Evolutionary conservation across 92 coral and sea anemone species (phyloP).

Genomic region (Epizoanthus stellaris): DNA sequence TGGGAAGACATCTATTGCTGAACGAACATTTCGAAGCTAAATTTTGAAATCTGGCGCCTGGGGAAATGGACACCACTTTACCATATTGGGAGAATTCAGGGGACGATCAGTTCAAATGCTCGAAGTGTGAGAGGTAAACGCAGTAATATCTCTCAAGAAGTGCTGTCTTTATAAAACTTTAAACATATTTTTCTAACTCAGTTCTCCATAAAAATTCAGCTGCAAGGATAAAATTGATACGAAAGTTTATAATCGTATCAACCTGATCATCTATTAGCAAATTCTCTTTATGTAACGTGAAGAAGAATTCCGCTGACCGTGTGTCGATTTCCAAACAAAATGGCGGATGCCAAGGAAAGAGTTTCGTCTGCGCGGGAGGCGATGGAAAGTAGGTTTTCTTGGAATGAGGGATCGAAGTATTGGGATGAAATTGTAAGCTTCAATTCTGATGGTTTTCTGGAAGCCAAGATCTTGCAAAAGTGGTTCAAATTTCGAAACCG

Average conservation of each 20-base stretch:
- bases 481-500: too few relatives aligned
- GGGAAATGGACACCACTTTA: constrained; percentile 48
- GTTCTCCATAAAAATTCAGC: neutral
- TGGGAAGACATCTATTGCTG: neutral
- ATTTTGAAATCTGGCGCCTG: constrained; percentile 84
- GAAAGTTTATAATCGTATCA: too few relatives aligned
- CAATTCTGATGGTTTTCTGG: neutral
- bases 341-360: constrained; percentile 79
- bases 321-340: constrained; percentile 33
- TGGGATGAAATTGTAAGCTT: neutral
- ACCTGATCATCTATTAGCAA: neutral
- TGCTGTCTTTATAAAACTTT: neutral
- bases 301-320: constrained; percentile 69
- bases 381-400: constrained; percentile 79
- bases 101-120: neutral
- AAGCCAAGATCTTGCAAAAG: too few relatives aligned
- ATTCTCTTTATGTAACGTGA: constrained; percentile 32
- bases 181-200: neutral
- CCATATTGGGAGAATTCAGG: constrained; percentile 64
- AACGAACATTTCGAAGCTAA: constrained; percentile 38
- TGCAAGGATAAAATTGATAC: neutral
- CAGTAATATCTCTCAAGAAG: neutral
- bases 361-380: constrained; percentile 92
- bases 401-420: neutral
- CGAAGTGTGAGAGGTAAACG: neutral